phyloP scores from a whole-genome alignment of 1,140 invertebrate species.

The Drosophila serrata region DNA sequence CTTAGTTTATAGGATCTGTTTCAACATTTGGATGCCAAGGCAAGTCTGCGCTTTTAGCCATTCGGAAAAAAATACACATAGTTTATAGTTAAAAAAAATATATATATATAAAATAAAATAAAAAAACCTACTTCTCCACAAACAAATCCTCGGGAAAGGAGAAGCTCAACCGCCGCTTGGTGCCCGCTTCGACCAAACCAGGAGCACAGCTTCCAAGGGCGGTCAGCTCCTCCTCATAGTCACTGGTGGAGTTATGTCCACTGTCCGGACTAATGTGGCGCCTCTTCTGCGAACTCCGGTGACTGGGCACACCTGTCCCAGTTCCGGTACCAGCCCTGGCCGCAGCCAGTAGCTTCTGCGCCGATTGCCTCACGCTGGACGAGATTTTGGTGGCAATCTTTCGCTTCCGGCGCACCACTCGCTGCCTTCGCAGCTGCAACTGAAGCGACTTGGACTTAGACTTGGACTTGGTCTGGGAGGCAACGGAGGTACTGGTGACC shows the following conservation, averaged over 20 bases:
- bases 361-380: constrained; percentile 67
- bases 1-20: constrained; percentile 46
- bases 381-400: constrained; percentile 69
- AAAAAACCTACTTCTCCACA: constrained; percentile 37
- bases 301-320: constrained; percentile 38
- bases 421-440: constrained; percentile 71
- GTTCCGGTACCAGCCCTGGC: constrained; percentile 54
- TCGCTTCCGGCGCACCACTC: constrained; percentile 77
- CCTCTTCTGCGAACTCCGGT: constrained; percentile 45
- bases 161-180: constrained; percentile 76
- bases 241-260: constrained; percentile 79
- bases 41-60: constrained; percentile 54
- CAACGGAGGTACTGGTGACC: background rate
- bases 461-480: background rate
- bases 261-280: constrained; percentile 81
- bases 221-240: constrained; percentile 54
- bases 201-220: constrained; percentile 3
- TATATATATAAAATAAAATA: background rate
- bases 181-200: constrained; percentile 42
- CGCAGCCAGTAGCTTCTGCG: constrained; percentile 70
- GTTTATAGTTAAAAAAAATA: background rate
- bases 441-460: constrained; percentile 48
- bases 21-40: constrained; percentile 36
- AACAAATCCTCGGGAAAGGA: constrained; percentile 67
- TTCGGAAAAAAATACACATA: constrained; percentile 36